These are phyloP conservation scores for Microplitis deprimator DNA, from an alignment of 2,888 invertebrate genomes.

Conservation along the genomic window DNA sequence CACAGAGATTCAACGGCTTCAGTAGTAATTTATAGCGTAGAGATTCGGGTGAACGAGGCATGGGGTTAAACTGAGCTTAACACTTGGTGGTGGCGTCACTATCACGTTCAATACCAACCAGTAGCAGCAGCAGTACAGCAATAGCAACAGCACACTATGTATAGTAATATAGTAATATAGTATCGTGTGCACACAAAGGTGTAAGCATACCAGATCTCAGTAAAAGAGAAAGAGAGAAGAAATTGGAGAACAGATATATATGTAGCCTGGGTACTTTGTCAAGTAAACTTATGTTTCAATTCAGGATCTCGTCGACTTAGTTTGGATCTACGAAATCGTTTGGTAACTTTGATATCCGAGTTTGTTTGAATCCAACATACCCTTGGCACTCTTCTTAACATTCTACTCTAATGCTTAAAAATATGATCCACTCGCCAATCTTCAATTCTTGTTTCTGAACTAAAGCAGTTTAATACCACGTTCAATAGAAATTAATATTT, in stretches of 20 bases:
- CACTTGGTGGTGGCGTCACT: conserved; percentile 38
- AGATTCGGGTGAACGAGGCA: conserved; percentile 43
- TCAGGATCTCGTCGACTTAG: conserved; percentile 43
- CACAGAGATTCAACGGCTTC: conserved; percentile 39
- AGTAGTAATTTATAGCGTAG: conserved; percentile 46
- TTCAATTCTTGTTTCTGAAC: too few species aligned
- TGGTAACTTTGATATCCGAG: not conserved
- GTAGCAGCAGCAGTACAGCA: not conserved
- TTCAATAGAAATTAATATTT: too few species aligned
- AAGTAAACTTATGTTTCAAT: conserved; percentile 50
- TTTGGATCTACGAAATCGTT: not conserved
- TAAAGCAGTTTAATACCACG: too few species aligned
- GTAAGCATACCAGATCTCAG: not conserved
- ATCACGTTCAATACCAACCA: conserved; percentile 24
- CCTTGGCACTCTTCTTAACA: too few species aligned
- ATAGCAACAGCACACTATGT: too few species aligned
- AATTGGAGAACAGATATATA: conserved; percentile 39
- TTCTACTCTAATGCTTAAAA: too few species aligned
- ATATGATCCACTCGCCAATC: too few species aligned
- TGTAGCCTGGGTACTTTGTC: conserved; percentile 46
- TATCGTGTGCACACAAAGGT: not conserved
- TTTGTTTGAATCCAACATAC: not conserved
- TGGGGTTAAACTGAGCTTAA: conserved; percentile 52
- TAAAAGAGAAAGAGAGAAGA: not conserved
- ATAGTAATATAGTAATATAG: too few species aligned